Evolutionary conservation across 2,888 invertebrate genomes (phyloP).

Genomic region (Acanthoscelides obtectus): DNA sequence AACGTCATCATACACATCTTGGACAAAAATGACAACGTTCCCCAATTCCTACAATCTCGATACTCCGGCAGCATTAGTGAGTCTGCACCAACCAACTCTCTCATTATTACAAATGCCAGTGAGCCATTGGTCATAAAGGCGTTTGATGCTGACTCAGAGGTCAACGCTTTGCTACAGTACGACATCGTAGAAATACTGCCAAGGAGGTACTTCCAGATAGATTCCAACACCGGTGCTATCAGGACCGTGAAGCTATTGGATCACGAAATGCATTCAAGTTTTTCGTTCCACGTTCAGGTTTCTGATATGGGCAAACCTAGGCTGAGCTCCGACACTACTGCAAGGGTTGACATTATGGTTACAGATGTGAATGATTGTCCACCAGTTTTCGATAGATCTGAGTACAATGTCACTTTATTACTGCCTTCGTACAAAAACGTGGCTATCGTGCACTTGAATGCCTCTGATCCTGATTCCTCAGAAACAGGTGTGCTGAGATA

Average conservation of each 20-base stretch:
- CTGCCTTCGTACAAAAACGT: constrained; percentile 80
- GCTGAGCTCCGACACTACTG: constrained; percentile 71
- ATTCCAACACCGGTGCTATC: constrained; percentile 53
- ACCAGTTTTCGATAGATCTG: constrained; percentile 67
- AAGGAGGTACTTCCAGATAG: constrained; percentile 72
- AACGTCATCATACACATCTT: constrained; percentile 78
- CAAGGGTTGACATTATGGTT: constrained; percentile 73
- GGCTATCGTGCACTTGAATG: constrained; percentile 63
- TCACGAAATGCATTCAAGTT: constrained; percentile 65
- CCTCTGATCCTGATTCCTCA: constrained; percentile 69
- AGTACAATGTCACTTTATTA: constrained; percentile 72
- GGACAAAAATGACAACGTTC: constrained; percentile 84
- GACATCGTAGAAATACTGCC: constrained; percentile 78
- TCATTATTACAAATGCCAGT: constrained; percentile 64
- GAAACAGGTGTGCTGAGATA: constrained; percentile 50
- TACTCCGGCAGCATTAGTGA: constrained; percentile 75
- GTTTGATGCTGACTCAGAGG: constrained; percentile 78
- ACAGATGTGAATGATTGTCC: constrained; percentile 86
- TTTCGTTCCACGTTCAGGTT: constrained; percentile 78
- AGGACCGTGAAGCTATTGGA: constrained; percentile 71
- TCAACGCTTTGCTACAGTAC: constrained; percentile 79
- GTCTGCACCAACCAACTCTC: constrained; percentile 65
- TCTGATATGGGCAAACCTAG: constrained; percentile 81
- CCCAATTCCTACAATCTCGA: constrained; percentile 60
- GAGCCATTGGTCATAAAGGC: constrained; percentile 81